phyloP scores from a whole-genome alignment of 2,113 vertebrate genomes.

The Taxidea taxus region DNA sequence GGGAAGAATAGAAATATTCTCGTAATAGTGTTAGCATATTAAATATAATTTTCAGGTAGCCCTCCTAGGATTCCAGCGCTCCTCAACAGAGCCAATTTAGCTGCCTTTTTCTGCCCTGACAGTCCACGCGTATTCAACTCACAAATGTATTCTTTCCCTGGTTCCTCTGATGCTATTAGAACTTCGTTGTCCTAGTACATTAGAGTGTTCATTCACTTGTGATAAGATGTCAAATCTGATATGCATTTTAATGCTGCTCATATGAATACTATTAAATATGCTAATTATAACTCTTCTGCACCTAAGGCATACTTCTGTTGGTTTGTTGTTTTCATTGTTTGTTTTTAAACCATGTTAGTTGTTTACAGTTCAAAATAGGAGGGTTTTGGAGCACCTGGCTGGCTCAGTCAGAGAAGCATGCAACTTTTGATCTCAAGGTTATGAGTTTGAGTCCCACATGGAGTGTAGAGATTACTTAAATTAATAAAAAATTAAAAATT shows the following conservation, averaged over 20 bases:
- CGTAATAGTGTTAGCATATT: constrained; percentile 82
- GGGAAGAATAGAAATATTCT: constrained; percentile 81
- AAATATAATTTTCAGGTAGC: constrained; percentile 82
- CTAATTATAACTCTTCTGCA: neutral
- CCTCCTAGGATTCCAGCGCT: constrained; percentile 77
- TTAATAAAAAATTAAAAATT: neutral
- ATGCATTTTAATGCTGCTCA: constrained; percentile 41
- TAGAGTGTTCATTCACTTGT: constrained; percentile 59
- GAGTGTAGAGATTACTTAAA: neutral
- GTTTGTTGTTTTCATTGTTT: neutral
- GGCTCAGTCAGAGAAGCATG: neutral
- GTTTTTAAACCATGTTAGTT: constrained; percentile 2
- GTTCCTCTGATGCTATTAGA: constrained; percentile 42
- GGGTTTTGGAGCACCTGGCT: neutral
- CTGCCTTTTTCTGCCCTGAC: constrained; percentile 64
- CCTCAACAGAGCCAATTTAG: constrained; percentile 72
- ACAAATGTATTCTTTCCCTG: constrained; percentile 61
- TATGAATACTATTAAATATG: constrained; percentile 12
- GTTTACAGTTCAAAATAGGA: neutral
- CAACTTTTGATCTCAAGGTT: neutral
- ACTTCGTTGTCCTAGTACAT: constrained; percentile 10
- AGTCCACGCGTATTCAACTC: constrained; percentile 71
- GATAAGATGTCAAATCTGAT: constrained; percentile 44
- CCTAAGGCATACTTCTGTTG: neutral
- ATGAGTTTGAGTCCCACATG: neutral